These are phyloP conservation scores for Simalia tracyae DNA, from an alignment of 2,797 vertebrate genomes.

Conservation along the genomic window DNA sequence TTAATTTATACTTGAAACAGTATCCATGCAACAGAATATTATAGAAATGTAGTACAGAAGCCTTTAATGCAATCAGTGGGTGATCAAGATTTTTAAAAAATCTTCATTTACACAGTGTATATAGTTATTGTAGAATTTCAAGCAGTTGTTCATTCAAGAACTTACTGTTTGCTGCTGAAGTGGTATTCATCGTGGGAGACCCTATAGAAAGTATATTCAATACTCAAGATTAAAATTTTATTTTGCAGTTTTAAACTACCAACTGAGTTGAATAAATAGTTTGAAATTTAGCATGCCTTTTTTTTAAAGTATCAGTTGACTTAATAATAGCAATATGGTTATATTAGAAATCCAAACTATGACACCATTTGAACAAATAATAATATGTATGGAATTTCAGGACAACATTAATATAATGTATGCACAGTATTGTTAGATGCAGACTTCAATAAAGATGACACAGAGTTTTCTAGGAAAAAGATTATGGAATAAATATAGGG, in stretches of 20 bases:
- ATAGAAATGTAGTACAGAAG: background rate
- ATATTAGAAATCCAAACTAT: background rate
- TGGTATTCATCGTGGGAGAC: no score
- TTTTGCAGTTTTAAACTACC: background rate
- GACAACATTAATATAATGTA: background rate
- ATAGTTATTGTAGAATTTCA: background rate
- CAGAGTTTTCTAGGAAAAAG: background rate
- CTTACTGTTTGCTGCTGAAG: background rate
- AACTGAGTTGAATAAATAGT: background rate
- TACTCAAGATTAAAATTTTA: background rate
- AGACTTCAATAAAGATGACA: background rate
- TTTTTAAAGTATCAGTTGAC: background rate
- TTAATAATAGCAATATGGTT: background rate
- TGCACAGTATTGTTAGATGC: background rate
- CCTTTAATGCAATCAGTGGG: background rate
- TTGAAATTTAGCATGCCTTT: background rate
- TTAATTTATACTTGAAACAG: background rate
- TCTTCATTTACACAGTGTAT: background rate
- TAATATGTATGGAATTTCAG: background rate
- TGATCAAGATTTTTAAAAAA: background rate
- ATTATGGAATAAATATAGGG: background rate
- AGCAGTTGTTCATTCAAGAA: background rate
- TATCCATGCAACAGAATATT: background rate
- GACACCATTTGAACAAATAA: background rate
- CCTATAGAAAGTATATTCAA: conserved; percentile 4